Conservation (phyloP, 1,140 invertebrate genomes). For the Galendromus occidentalis region DNA sequence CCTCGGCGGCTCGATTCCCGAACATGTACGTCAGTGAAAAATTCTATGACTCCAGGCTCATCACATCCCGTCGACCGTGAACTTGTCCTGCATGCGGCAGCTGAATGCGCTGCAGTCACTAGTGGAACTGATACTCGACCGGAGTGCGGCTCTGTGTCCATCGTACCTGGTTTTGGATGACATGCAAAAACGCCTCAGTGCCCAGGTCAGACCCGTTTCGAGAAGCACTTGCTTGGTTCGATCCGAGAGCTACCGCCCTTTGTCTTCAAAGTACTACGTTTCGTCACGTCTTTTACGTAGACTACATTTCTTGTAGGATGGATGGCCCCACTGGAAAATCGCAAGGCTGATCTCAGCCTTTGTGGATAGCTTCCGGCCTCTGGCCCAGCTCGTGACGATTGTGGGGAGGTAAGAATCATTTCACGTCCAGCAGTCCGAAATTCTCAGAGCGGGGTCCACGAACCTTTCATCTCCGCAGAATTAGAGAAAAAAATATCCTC, state of each 20-base stretch:
- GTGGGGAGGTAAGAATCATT: conserved; percentile 30
- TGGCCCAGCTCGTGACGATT: conserved; percentile 85
- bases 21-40: not conserved
- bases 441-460: conserved; percentile 12
- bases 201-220: conserved; percentile 1
- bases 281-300: no score
- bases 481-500: no score
- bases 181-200: conserved; percentile 45
- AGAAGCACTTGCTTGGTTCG: no score
- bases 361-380: conserved; percentile 70
- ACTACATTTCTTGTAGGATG: conserved; percentile 52
- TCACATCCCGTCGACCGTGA: not conserved
- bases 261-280: no score
- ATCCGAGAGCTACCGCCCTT: no score
- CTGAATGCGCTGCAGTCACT: conserved; percentile 28
- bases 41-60: not conserved
- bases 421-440: conserved; percentile 13
- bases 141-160: conserved; percentile 71
- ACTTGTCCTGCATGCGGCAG: conserved; percentile 8
- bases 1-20: not conserved
- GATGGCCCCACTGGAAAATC: conserved; percentile 76
- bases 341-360: conserved; percentile 63
- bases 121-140: conserved; percentile 69
- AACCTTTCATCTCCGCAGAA: conserved; percentile 1
- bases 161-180: conserved; percentile 87